Base-by-base conservation (phyloP, 1,140 invertebrate species). In the Trachelipus rathkii region DNA sequence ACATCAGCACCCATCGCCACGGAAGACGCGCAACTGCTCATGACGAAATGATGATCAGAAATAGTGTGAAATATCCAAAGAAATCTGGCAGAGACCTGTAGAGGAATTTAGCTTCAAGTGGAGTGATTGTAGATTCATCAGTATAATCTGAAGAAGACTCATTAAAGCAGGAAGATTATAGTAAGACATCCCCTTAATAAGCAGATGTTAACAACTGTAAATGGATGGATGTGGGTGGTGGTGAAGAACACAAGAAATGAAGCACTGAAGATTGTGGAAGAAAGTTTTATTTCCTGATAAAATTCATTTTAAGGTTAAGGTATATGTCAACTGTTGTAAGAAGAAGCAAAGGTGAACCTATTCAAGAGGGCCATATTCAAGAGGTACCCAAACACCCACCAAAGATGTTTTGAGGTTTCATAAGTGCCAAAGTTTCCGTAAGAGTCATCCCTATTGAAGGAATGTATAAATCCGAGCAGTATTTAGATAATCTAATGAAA, bases 381-480 rank as follows among this genome's bases (percentile, higher is more conserved):
- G 43, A 72, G 46, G 71, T 24, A 45, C 71, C 71, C 71, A 72
- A 33, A 72, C 71, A 72, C 46, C 71, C 71, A 43, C 71, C 71
- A 44, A 72, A 72, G 71, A 72, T 72, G 71, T 72, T 72, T 33
- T 23, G 71, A 45, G 71, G 71, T 72, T 11, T 43, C 43, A 44
- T n/a, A 44, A 23, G 10, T 23, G 15, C 23, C 46, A 72, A 10
- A 72, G 23, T 0, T n/a, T 19, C 15, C 44, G 23, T 9, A 72
- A 8, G 23, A 10, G 2, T 72, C 43, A 13, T 33, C n/a, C n/a
- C 44, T 24, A 19, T 72, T n/a, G 23, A 72, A 45, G 7, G 71
- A 21, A 72, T 23, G 23, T 33, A 4, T 9, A 72, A 72, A 0
- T 44, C 15, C 8, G 23, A 10, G 33, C 33, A 33, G 6, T 3